Percentiles rank a stretch among this genome's conserved stretches.
These are phyloP conservation scores for Apocrypta bakeri DNA, from an alignment of 1,140 invertebrate genomes.

Conservation along the genomic window DNA sequence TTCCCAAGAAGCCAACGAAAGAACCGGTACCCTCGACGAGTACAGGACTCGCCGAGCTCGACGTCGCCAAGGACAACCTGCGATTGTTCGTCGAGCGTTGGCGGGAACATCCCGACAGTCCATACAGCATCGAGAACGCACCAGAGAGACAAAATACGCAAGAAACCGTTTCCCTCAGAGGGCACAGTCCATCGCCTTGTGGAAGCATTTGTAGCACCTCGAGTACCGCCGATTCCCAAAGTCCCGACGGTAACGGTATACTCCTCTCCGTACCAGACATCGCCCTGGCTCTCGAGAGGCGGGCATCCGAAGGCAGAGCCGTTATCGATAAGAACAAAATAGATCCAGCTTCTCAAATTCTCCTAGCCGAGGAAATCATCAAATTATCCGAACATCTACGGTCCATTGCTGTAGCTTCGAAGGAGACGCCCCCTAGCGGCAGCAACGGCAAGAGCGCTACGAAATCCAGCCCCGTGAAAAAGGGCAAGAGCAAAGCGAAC, in stretches of 20 bases:
- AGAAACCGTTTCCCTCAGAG: slow-evolving; percentile 75
- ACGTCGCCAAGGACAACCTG: slow-evolving; percentile 90
- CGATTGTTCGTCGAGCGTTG: slow-evolving; percentile 89
- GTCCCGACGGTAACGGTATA: slow-evolving; percentile 22
- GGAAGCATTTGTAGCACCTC: slow-evolving; percentile 81
- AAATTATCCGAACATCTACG: slow-evolving; percentile 76
- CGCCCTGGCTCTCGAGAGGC: slow-evolving; percentile 76
- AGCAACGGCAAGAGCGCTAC: too few relatives aligned
- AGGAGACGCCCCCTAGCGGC: neutral
- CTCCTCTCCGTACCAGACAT: slow-evolving; percentile 57
- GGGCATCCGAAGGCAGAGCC: slow-evolving; percentile 81
- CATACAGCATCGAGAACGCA: slow-evolving; percentile 80
- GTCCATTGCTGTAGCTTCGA: slow-evolving; percentile 60
- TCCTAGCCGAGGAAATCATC: slow-evolving; percentile 84
- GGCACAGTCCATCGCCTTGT: slow-evolving; percentile 84
- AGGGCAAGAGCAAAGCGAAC: neutral
- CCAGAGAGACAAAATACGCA: slow-evolving; percentile 55
- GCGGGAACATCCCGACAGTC: slow-evolving; percentile 89
- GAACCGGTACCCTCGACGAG: slow-evolving; percentile 28
- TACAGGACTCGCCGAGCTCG: slow-evolving; percentile 75
- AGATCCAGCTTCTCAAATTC: slow-evolving; percentile 69
- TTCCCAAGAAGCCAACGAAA: too few relatives aligned
- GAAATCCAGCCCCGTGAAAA: too few relatives aligned
- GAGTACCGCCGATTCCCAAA: slow-evolving; percentile 56
- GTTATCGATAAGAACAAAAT: slow-evolving; percentile 52